These are phyloP conservation scores for Apeira syringaria DNA, from an alignment of 2,888 invertebrate genomes.

Conservation along the genomic window DNA sequence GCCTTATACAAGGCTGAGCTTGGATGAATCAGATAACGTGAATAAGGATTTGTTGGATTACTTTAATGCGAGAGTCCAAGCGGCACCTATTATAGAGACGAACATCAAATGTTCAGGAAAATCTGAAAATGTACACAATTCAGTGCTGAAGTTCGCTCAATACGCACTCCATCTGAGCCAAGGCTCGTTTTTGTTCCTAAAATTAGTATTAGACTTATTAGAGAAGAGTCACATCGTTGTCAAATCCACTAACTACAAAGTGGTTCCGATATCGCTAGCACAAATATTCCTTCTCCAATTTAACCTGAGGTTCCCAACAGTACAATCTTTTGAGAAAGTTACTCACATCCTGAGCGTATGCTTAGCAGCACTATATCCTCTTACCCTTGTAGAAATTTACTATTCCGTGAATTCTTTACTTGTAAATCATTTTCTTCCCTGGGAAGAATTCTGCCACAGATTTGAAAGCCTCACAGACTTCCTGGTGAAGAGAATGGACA, in stretches of 20 bases:
- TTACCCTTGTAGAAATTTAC: slow-evolving; percentile 95
- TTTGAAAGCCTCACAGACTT: slow-evolving; percentile 94
- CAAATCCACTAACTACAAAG: slow-evolving; percentile 97
- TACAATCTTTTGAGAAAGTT: slow-evolving; percentile 94
- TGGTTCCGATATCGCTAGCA: slow-evolving; percentile 93
- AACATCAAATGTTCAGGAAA: slow-evolving; percentile 90
- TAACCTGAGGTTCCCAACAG: slow-evolving; percentile 95
- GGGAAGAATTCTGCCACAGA: slow-evolving; percentile 95
- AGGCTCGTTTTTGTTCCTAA: slow-evolving; percentile 96
- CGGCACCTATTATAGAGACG: slow-evolving; percentile 92
- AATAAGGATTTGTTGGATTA: slow-evolving; percentile 94
- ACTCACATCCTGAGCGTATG: slow-evolving; percentile 95
- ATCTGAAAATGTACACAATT: slow-evolving; percentile 85
- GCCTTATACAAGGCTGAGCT: slow-evolving; percentile 90
- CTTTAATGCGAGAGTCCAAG: slow-evolving; percentile 91
- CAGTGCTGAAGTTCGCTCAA: slow-evolving; percentile 91
- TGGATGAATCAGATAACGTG: slow-evolving; percentile 91
- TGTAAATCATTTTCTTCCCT: slow-evolving; percentile 90
- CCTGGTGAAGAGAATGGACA: slow-evolving; percentile 94
- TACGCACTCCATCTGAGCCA: slow-evolving; percentile 92
- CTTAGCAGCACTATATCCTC: slow-evolving; percentile 94
- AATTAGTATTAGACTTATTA: slow-evolving; percentile 95
- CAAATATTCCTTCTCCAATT: slow-evolving; percentile 96
- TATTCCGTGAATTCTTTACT: slow-evolving; percentile 95
- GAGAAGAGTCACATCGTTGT: slow-evolving; percentile 96